Conservation (phyloP, 2,888 invertebrate species). For the Notodonta dromedarius region DNA sequence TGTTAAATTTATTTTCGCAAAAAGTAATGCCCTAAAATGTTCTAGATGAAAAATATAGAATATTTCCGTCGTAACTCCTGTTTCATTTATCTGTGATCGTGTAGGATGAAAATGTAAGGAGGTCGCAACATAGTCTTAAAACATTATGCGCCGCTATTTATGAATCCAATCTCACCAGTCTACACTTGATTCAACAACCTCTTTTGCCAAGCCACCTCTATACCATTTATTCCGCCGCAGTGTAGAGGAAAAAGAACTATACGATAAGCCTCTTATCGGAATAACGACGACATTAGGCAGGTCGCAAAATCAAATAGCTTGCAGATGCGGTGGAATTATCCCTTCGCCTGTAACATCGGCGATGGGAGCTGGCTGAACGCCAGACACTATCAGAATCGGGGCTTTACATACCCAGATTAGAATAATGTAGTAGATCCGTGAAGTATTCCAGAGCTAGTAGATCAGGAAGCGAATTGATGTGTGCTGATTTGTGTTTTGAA, state of each 20-base stretch:
- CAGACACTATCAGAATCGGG: conserved; percentile 43
- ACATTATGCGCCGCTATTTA: too few relatives aligned
- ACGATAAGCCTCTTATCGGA: conserved; percentile 44
- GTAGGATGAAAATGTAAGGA: too few relatives aligned
- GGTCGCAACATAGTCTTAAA: too few relatives aligned
- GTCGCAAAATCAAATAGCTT: conserved; percentile 59
- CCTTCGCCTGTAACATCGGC: conserved; percentile 40
- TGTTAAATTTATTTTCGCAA: too few relatives aligned
- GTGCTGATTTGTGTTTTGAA: too few relatives aligned
- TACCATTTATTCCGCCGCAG: conserved; percentile 16
- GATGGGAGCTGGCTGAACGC: conserved; percentile 45
- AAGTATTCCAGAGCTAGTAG: conserved; percentile 35
- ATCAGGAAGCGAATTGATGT: conserved; percentile 12
- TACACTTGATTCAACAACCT: not conserved
- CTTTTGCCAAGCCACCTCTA: not conserved
- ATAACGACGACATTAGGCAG: conserved; percentile 47
- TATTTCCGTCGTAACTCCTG: too few relatives aligned
- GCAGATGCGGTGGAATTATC: conserved; percentile 55
- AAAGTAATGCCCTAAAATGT: too few relatives aligned
- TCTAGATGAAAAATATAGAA: too few relatives aligned
- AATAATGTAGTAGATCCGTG: conserved; percentile 45
- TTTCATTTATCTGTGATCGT: too few relatives aligned
- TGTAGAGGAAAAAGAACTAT: conserved; percentile 43
- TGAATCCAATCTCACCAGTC: too few relatives aligned
- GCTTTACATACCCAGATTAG: conserved; percentile 48